phyloP scores from a whole-genome alignment of 1,140 invertebrate genomes.

The Phortica variegata region DNA sequence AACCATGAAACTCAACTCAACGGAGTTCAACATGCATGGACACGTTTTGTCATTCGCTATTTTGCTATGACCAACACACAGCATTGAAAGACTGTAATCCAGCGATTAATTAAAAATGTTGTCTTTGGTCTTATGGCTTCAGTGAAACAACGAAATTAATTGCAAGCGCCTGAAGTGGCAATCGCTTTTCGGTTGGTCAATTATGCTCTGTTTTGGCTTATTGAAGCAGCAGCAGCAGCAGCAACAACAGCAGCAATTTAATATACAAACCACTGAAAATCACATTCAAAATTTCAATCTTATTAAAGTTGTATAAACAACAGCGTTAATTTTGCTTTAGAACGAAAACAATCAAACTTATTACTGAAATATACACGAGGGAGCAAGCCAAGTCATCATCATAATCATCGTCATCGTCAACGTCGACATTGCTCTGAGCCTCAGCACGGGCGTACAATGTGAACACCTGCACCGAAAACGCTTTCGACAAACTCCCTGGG shows the following conservation, averaged over 20 bases:
- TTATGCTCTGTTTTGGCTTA: constrained; percentile 34
- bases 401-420: constrained; percentile 24
- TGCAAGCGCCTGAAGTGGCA: constrained; percentile 24
- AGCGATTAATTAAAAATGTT: constrained; percentile 53
- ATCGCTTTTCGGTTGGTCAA: not conserved
- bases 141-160: constrained; percentile 53
- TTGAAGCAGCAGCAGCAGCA: no score
- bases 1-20: no score
- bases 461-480: constrained; percentile 41
- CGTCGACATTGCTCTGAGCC: not conserved
- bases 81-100: constrained; percentile 41
- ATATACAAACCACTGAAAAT: no score
- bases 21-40: no score
- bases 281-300: constrained; percentile 22
- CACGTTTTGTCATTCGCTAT: constrained; percentile 10
- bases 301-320: constrained; percentile 25
- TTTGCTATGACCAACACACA: no score
- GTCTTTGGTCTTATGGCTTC: constrained; percentile 44
- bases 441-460: not conserved
- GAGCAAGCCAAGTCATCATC: constrained; percentile 35
- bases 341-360: constrained; percentile 44
- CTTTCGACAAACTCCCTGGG: constrained; percentile 31
- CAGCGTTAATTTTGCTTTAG: constrained; percentile 10
- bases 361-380: constrained; percentile 34
- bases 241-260: no score